phyloP scores from a whole-genome alignment of 2,113 vertebrate species.

The Gavia stellata region DNA sequence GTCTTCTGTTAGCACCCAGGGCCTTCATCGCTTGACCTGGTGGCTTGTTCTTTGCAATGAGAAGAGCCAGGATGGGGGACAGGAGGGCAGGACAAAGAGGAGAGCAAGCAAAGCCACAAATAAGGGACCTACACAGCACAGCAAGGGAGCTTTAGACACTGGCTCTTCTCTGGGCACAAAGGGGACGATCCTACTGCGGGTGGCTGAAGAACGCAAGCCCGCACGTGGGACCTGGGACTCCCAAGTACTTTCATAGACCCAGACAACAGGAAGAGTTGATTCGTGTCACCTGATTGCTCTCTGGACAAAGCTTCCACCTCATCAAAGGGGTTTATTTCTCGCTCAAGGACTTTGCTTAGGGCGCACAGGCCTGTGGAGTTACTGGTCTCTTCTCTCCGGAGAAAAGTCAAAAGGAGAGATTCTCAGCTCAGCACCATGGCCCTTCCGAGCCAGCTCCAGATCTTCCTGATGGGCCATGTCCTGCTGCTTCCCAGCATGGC shows the following conservation, averaged over 20 bases:
- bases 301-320: not conserved
- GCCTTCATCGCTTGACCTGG: not conserved
- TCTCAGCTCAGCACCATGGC: not conserved
- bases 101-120: not conserved
- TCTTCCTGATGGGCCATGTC: not conserved
- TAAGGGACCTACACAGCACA: not conserved
- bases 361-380: not conserved
- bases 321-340: not conserved
- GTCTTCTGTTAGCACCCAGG: not conserved
- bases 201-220: not conserved
- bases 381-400: not conserved
- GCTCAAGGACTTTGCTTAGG: not conserved
- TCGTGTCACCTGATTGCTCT: not conserved
- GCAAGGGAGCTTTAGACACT: not conserved
- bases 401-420: not conserved
- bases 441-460: not conserved
- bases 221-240: not conserved
- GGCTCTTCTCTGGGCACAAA: not conserved
- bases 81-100: not conserved
- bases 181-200: not conserved
- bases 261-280: not conserved
- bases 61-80: not conserved
- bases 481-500: not conserved
- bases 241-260: not conserved
- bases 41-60: not conserved